phyloP scores from a whole-genome alignment of 2,113 vertebrate genomes.

The Chaetops frenatus region DNA sequence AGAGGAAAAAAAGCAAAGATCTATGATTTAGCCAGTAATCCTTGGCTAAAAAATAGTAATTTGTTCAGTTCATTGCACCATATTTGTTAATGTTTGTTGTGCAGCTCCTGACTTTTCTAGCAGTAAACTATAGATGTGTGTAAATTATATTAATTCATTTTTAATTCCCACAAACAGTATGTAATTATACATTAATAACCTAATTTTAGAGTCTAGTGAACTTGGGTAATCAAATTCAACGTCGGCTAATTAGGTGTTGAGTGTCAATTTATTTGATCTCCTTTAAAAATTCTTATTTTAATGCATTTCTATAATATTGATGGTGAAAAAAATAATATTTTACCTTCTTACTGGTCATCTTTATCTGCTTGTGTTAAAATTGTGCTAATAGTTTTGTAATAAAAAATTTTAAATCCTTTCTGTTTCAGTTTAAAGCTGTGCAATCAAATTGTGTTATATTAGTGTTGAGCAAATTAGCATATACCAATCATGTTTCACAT shows the following conservation, averaged over 20 bases:
- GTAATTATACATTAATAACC: background rate
- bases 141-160: background rate
- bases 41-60: background rate
- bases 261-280: background rate
- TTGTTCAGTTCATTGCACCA: background rate
- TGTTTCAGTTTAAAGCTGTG: background rate
- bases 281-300: background rate
- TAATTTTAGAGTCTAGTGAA: background rate
- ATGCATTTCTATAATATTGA: background rate
- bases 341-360: background rate
- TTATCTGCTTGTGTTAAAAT: background rate
- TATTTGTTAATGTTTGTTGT: conserved; percentile 36
- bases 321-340: background rate
- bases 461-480: background rate
- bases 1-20: background rate
- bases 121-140: background rate
- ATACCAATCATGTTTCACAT: background rate
- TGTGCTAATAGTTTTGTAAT: background rate
- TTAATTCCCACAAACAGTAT: background rate
- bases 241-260: background rate
- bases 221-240: background rate
- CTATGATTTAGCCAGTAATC: background rate
- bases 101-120: background rate
- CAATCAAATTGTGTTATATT: background rate
- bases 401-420: background rate